phyloP scores from a whole-genome alignment of 2,888 invertebrate genomes.

The Glyphotaelius pellucidus region DNA sequence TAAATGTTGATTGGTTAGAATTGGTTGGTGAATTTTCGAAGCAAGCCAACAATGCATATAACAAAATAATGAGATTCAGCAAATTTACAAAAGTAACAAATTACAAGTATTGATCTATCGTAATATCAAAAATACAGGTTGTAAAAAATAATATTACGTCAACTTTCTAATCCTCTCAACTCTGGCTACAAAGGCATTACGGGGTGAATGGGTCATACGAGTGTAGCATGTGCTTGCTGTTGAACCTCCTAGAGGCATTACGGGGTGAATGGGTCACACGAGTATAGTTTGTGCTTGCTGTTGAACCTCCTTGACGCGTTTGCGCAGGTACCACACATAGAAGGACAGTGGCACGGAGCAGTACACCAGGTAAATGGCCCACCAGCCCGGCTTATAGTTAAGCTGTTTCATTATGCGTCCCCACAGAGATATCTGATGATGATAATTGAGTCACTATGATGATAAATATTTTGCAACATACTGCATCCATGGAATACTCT shows the following conservation, averaged over 20 bases:
- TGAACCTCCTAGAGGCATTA: conserved; percentile 82
- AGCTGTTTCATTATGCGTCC: conserved; percentile 84
- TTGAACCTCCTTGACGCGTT: conserved; percentile 82
- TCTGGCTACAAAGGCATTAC: neutral
- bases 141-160: neutral
- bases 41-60: neutral
- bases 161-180: neutral
- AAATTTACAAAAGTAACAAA: neutral
- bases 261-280: conserved; percentile 2
- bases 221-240: neutral
- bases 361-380: conserved; percentile 88
- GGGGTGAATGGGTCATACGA: conserved; percentile 2
- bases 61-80: neutral
- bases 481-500: neutral
- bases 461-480: conserved; percentile 42
- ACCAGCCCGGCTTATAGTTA: conserved; percentile 88
- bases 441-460: conserved; percentile 43
- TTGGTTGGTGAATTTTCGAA: neutral
- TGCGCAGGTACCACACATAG: conserved; percentile 84
- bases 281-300: neutral
- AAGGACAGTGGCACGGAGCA: conserved; percentile 83
- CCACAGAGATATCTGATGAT: conserved; percentile 81
- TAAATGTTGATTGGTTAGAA: neutral
- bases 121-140: neutral
- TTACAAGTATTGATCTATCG: neutral